Conservation (phyloP, 2,888 invertebrate species). For the Ochropleura leucogaster region DNA sequence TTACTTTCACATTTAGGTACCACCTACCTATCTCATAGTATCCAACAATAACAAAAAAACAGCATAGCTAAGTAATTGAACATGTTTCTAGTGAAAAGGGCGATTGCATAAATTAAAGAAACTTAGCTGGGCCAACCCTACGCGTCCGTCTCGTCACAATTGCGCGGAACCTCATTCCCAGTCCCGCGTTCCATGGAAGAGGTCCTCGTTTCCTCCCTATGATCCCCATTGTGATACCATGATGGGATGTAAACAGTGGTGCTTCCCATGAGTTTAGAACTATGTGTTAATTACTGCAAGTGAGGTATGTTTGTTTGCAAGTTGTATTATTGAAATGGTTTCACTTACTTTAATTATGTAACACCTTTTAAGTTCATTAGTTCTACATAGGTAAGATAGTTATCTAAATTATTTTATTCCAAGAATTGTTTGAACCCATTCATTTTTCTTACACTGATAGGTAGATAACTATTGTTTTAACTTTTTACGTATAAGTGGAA, state of each 20-base stretch:
- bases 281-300: constrained; percentile 56
- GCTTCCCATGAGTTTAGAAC: constrained; percentile 27
- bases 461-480: background rate
- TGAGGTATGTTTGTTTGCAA: constrained; percentile 57
- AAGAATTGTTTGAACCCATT: background rate
- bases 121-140: constrained; percentile 79
- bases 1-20: background rate
- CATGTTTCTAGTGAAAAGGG: background rate
- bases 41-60: background rate
- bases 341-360: constrained; percentile 47
- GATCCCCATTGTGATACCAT: constrained; percentile 59
- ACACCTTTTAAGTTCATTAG: constrained; percentile 44
- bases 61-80: background rate
- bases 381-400: constrained; percentile 25
- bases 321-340: constrained; percentile 26
- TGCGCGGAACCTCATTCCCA: constrained; percentile 86
- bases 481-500: background rate
- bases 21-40: background rate
- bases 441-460: background rate
- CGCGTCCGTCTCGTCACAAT: constrained; percentile 71
- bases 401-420: constrained; percentile 20
- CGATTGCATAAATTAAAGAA: constrained; percentile 31
- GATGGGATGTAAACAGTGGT: constrained; percentile 71
- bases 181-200: constrained; percentile 76
- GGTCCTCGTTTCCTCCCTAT: constrained; percentile 67